A percentile compares a stretch with the other conserved stretches of the same genome.
These are phyloP conservation scores for Bombus breviceps DNA, from an alignment of 1,140 invertebrate species.

Conservation along the genomic window DNA sequence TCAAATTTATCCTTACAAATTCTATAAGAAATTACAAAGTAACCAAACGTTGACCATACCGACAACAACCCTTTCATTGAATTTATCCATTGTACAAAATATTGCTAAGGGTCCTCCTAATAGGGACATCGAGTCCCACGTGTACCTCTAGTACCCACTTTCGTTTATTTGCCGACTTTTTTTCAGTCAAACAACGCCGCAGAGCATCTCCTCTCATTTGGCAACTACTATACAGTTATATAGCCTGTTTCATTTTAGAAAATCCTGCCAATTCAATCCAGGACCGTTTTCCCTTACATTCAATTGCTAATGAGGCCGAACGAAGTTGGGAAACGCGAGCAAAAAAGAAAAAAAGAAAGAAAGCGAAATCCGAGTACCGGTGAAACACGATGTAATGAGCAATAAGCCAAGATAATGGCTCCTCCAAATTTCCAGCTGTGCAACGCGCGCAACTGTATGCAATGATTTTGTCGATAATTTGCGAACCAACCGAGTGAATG, in stretches of 20 bases:
- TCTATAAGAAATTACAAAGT: background rate
- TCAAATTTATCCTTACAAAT: too few relatives aligned
- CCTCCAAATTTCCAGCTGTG: slow-evolving; percentile 9
- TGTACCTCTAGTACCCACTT: background rate
- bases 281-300: slow-evolving; percentile 32
- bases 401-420: slow-evolving; percentile 42
- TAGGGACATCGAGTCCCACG: background rate
- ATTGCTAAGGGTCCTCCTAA: background rate
- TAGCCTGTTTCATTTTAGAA: slow-evolving; percentile 1
- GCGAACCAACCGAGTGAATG: slow-evolving; percentile 12
- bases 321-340: background rate
- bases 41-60: background rate
- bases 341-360: background rate
- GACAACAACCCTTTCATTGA: background rate
- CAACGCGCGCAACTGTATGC: slow-evolving; percentile 36
- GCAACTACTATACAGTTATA: background rate
- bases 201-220: background rate
- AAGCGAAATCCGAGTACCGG: background rate
- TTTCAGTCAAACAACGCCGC: slow-evolving; percentile 1
- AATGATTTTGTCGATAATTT: slow-evolving; percentile 48
- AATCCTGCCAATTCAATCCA: slow-evolving; percentile 10
- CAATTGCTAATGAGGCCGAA: slow-evolving; percentile 38
- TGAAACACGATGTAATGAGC: slow-evolving; percentile 40
- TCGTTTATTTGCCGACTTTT: slow-evolving; percentile 1
- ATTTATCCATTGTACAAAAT: background rate